These are phyloP conservation scores for Enteromius unitaeniatus DNA, from an alignment of 2,797 vertebrate species.

Conservation along the genomic window DNA sequence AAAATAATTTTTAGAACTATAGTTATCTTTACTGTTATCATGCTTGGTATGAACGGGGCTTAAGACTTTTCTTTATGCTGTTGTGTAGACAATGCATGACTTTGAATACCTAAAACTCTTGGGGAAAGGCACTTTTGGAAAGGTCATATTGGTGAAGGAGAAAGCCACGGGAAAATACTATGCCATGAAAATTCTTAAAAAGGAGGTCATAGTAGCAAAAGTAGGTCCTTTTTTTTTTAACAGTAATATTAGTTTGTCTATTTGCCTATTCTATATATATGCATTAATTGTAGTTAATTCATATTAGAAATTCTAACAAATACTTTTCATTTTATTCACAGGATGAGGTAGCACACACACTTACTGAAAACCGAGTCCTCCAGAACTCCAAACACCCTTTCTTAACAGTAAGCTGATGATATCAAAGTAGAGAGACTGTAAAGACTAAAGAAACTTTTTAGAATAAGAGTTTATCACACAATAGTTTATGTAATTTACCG, in stretches of 20 bases:
- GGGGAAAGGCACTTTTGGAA: constrained; percentile 70
- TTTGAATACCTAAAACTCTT: constrained; percentile 87
- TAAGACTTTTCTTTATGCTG: constrained; percentile 12
- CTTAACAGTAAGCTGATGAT: constrained; percentile 78
- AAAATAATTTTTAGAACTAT: no score
- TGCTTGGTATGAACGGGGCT: no score
- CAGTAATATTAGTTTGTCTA: neutral
- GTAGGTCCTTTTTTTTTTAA: constrained; percentile 65
- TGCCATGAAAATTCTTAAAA: constrained; percentile 89
- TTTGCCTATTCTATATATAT: neutral
- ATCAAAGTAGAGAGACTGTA: neutral
- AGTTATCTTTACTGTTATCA: no score
- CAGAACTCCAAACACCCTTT: constrained; percentile 87
- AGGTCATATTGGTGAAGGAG: constrained; percentile 89
- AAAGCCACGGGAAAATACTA: constrained; percentile 87
- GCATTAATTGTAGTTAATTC: neutral
- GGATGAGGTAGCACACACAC: constrained; percentile 88
- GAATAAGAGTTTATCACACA: neutral
- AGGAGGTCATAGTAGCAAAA: constrained; percentile 89
- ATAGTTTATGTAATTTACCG: neutral
- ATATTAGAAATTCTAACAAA: neutral
- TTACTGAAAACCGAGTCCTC: constrained; percentile 86
- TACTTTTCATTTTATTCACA: constrained; percentile 56
- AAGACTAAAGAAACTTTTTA: neutral
- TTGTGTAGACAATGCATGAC: constrained; percentile 84